phyloP scores from a whole-genome alignment of 2,888 invertebrate species.

The Coleophora flavipennella region DNA sequence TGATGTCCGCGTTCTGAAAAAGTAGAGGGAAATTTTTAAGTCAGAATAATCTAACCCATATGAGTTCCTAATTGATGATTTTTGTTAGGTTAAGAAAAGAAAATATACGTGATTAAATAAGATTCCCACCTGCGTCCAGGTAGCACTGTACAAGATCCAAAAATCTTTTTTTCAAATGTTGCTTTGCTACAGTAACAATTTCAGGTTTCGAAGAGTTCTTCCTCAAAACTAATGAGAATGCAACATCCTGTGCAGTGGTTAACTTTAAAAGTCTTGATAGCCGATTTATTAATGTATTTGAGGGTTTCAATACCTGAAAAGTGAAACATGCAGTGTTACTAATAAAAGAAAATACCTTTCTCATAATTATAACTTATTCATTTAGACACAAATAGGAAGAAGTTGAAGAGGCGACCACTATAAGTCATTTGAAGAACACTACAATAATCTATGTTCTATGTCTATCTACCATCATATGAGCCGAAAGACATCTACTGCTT shows the following conservation, averaged over 20 bases:
- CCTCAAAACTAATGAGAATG: constrained; percentile 87
- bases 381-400: no score
- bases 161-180: constrained; percentile 85
- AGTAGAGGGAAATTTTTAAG: no score
- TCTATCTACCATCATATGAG: no score
- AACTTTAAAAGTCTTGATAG: constrained; percentile 89
- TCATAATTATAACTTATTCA: no score
- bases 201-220: constrained; percentile 85
- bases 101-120: no score
- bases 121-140: constrained; percentile 82
- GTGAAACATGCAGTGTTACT: constrained; percentile 11
- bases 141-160: constrained; percentile 90
- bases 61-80: no score
- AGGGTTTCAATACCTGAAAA: constrained; percentile 82
- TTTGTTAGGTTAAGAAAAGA: no score
- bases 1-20: constrained; percentile 75
- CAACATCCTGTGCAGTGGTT: constrained; percentile 91
- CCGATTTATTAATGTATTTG: constrained; percentile 85
- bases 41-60: no score
- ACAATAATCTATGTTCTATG: no score
- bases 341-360: background rate
- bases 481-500: no score
- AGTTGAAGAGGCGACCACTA: no score
- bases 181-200: constrained; percentile 79
- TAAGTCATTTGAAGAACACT: no score